Percentiles rank a stretch among this genome's conserved stretches.
These are phyloP conservation scores for Oncorhynchus keta DNA, from an alignment of 2,113 vertebrate species.

Conservation along the genomic window DNA sequence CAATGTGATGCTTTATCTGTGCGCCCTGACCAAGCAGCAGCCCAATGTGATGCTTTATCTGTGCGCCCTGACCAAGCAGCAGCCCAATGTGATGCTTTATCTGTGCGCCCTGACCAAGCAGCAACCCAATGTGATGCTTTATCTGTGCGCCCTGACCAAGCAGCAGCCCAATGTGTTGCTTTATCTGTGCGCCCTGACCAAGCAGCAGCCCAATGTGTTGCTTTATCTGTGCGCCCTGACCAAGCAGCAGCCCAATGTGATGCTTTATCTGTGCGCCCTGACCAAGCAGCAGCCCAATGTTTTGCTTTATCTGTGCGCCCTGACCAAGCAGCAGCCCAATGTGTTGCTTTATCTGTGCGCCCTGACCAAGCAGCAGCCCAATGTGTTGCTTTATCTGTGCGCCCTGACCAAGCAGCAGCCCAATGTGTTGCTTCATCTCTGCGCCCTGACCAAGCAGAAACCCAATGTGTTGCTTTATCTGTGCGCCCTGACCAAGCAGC, in stretches of 20 bases:
- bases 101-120: neutral
- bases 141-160: neutral
- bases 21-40: no score
- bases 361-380: slow-evolving; percentile 9
- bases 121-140: slow-evolving; percentile 30
- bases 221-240: neutral
- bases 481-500: no score
- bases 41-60: no score
- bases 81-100: slow-evolving; percentile 17
- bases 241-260: slow-evolving; percentile 20
- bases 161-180: slow-evolving; percentile 18
- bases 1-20: no score
- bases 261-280: neutral
- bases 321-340: slow-evolving; percentile 14
- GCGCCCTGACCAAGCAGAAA: neutral
- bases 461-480: slow-evolving; percentile 18
- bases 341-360: neutral
- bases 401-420: neutral
- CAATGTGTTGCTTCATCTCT: slow-evolving; percentile 8
- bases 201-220: slow-evolving; percentile 22
- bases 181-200: neutral
- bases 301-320: neutral
- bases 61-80: slow-evolving; percentile 4
- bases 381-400: slow-evolving; percentile 8
- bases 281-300: slow-evolving; percentile 18